Evolutionary conservation across 2,113 vertebrate species (phyloP).

Genomic region (Dendrocopos noguchii): DNA sequence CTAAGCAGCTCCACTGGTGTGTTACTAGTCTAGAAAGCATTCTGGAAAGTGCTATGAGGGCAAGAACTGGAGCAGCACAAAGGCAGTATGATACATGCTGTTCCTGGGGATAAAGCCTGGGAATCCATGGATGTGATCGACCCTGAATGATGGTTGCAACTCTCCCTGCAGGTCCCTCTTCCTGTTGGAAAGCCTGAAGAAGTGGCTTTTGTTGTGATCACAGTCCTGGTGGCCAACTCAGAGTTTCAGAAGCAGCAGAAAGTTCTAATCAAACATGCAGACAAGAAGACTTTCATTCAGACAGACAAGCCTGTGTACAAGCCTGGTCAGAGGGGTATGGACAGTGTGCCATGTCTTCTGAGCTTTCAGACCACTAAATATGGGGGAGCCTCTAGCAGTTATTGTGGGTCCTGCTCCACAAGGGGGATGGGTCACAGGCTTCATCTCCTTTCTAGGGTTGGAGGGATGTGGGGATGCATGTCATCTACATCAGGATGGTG

Average conservation of each 20-base stretch:
- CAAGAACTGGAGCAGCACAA: neutral
- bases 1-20: neutral
- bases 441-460: neutral
- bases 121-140: neutral
- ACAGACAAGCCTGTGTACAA: conserved; percentile 67
- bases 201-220: conserved; percentile 53
- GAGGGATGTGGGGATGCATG: neutral
- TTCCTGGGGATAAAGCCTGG: neutral
- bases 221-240: conserved; percentile 10
- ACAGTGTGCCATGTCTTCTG: neutral
- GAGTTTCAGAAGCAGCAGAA: conserved; percentile 57
- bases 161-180: conserved; percentile 46
- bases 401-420: neutral
- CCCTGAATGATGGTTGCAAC: neutral
- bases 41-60: neutral
- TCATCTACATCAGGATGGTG: accelerated
- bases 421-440: neutral
- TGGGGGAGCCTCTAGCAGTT: neutral
- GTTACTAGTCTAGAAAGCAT: neutral
- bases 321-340: conserved; percentile 63
- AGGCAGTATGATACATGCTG: neutral
- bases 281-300: conserved; percentile 61
- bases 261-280: conserved; percentile 31
- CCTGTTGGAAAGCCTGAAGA: conserved; percentile 38
- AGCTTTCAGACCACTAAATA: neutral